Evolutionary conservation across 2,797 vertebrate genomes (phyloP).

Genomic region (Arrhamphus sclerolepis): DNA sequence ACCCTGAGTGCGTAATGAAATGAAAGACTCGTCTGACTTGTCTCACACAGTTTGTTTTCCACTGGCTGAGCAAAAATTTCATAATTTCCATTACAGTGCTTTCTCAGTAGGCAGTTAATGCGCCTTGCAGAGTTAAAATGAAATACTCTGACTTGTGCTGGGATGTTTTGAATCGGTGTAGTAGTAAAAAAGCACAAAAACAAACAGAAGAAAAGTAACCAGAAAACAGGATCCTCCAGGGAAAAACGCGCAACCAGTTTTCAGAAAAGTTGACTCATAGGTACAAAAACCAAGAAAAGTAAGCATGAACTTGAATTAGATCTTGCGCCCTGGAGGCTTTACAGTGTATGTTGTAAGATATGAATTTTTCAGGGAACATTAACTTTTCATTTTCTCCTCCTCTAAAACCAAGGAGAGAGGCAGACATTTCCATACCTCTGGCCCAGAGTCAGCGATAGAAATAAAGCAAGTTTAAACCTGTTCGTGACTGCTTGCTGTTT

Average conservation of each 20-base stretch:
- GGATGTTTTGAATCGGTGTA: conserved; percentile 24
- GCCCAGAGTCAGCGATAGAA: too few species aligned
- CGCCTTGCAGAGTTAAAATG: conserved; percentile 15
- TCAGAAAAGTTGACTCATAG: conserved; percentile 31
- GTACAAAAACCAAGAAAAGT: conserved; percentile 7
- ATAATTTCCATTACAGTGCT: conserved; percentile 1
- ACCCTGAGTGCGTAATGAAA: not conserved
- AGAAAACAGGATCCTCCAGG: conserved; percentile 4
- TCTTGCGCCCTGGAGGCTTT: conserved; percentile 31
- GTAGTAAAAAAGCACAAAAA: conserved; percentile 21
- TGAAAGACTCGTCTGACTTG: not conserved
- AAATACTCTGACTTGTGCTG: conserved; percentile 20
- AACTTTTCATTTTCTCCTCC: conserved; percentile 47
- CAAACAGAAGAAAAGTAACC: conserved; percentile 5
- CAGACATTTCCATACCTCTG: conserved; percentile 6
- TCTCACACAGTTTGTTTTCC: not conserved
- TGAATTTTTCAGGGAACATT: conserved; percentile 64
- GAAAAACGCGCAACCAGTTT: not conserved
- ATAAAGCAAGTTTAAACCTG: too few species aligned
- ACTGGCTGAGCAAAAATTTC: not conserved
- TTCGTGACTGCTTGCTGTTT: too few species aligned
- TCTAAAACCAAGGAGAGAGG: conserved; percentile 19
- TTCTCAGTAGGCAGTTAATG: conserved; percentile 14
- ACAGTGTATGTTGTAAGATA: conserved; percentile 28
- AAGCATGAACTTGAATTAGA: conserved; percentile 40